Evolutionary conservation across 2,113 vertebrate genomes (phyloP).

Genomic region (Melanostigma gelatinosum): DNA sequence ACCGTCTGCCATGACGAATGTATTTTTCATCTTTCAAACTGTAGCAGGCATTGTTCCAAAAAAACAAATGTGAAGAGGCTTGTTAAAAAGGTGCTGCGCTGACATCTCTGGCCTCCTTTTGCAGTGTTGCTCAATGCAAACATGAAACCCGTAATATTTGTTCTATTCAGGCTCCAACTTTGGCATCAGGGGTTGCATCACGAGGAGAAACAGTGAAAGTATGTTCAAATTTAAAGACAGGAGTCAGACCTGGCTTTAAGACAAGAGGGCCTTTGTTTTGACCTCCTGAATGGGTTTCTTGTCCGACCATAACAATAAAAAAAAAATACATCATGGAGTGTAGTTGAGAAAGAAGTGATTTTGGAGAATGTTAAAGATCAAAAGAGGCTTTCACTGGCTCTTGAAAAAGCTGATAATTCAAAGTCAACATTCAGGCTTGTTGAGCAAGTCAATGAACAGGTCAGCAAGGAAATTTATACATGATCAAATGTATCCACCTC

Average conservation of each 20-base stretch:
- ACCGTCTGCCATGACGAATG: conserved; percentile 39
- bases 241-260: conserved; percentile 26
- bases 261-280: conserved; percentile 43
- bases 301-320: conserved; percentile 22
- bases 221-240: conserved; percentile 32
- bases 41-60: conserved; percentile 32
- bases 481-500: conserved; percentile 36
- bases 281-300: conserved; percentile 25
- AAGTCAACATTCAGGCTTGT: conserved; percentile 24
- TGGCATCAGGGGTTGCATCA: conserved; percentile 32
- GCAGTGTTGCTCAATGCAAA: conserved; percentile 37
- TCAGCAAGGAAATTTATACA: conserved; percentile 3
- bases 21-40: conserved; percentile 19
- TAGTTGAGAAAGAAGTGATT: conserved; percentile 14
- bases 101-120: conserved; percentile 21
- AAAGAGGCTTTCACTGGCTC: conserved; percentile 21
- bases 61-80: not conserved
- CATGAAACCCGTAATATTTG: conserved; percentile 32
- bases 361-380: conserved; percentile 6
- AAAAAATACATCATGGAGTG: conserved; percentile 35
- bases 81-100: not conserved
- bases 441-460: conserved; percentile 16
- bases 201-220: conserved; percentile 30
- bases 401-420: conserved; percentile 10
- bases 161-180: conserved; percentile 32